Conservation (phyloP, 2,797 vertebrate species). For the Coluber constrictor region DNA sequence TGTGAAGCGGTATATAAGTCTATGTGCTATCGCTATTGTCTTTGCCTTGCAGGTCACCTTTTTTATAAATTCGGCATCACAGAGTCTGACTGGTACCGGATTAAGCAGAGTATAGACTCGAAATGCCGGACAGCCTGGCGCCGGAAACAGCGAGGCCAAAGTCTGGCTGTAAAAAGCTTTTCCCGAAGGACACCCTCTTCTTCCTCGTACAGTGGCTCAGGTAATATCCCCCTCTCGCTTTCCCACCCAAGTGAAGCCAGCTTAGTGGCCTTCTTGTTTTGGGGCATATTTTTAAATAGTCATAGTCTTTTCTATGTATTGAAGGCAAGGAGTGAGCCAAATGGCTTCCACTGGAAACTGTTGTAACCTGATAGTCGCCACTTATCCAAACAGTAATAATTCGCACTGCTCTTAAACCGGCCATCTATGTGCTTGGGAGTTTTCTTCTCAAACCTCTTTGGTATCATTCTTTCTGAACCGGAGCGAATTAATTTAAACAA, state of each 20-base stretch:
- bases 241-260: neutral
- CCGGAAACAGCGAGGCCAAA: constrained; percentile 94
- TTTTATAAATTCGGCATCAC: constrained; percentile 95
- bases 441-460: constrained; percentile 38
- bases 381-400: constrained; percentile 57
- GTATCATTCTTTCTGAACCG: constrained; percentile 17
- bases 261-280: neutral
- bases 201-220: constrained; percentile 74
- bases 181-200: constrained; percentile 86
- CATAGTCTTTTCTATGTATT: constrained; percentile 35
- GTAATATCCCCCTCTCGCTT: constrained; percentile 38
- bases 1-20: neutral
- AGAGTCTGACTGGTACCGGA: constrained; percentile 97
- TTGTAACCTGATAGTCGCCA: constrained; percentile 53
- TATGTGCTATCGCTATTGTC: neutral
- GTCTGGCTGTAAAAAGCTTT: constrained; percentile 97
- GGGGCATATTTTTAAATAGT: neutral
- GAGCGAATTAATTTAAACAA: neutral
- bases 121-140: constrained; percentile 98
- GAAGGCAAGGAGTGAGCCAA: constrained; percentile 62
- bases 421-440: constrained; percentile 30
- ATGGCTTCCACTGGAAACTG: constrained; percentile 67
- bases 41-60: constrained; percentile 82
- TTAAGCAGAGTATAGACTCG: constrained; percentile 98
- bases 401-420: constrained; percentile 58